Conservation (phyloP, 37 sponge, comb jelly and placozoan species). For the Hormiphora californensis region DNA sequence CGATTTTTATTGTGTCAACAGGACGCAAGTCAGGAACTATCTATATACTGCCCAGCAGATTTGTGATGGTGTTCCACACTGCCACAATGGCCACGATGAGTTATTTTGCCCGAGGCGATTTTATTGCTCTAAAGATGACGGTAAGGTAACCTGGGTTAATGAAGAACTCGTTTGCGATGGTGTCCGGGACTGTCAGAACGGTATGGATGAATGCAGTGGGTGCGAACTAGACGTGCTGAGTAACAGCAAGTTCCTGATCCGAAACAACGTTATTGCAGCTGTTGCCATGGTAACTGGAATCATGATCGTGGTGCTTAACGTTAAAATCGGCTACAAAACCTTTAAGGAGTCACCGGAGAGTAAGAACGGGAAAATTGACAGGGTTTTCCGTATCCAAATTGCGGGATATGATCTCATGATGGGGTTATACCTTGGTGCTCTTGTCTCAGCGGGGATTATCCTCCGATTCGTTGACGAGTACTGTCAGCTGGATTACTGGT, state of each 20-base stretch:
- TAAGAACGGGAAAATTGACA: too few species aligned
- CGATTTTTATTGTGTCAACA: neutral
- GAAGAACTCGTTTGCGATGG: neutral
- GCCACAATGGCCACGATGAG: neutral
- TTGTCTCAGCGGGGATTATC: too few species aligned
- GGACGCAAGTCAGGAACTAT: neutral
- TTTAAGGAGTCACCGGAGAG: too few species aligned
- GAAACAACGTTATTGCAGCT: neutral
- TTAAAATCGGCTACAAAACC: neutral
- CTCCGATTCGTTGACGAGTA: too few species aligned
- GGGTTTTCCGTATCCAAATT: too few species aligned
- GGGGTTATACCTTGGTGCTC: too few species aligned
- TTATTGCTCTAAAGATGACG: neutral
- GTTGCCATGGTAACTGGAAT: neutral
- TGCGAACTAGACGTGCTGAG: neutral
- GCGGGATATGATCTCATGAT: too few species aligned
- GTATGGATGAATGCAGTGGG: neutral
- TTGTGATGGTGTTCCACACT: neutral
- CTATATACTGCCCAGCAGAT: neutral
- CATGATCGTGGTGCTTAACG: neutral
- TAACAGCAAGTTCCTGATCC: neutral
- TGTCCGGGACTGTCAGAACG: neutral
- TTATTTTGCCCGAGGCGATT: neutral
- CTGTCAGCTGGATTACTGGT: too few species aligned
- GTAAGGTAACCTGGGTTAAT: neutral